Percentiles rank a stretch among this genome's conserved stretches.
These are phyloP conservation scores for Microtus californicus DNA, from an alignment of 2,797 vertebrate species.

Conservation along the genomic window DNA sequence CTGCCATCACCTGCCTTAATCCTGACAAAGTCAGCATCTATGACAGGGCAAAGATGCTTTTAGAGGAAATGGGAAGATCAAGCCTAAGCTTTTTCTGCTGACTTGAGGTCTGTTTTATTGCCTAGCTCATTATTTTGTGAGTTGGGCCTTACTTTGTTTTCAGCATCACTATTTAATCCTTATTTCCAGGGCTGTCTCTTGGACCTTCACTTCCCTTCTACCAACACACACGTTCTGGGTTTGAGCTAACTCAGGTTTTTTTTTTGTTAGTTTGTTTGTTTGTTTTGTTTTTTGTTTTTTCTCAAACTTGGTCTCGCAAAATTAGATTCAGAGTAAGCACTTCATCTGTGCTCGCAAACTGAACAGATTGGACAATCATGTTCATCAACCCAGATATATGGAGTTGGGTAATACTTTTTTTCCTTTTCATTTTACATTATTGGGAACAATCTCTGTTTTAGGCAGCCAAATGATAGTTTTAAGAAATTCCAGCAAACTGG, in stretches of 20 bases:
- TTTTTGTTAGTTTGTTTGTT: no score
- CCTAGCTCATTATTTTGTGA: not conserved
- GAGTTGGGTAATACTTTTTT: not conserved
- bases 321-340: not conserved
- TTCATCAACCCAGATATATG: slow-evolving; percentile 9
- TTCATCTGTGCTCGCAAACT: not conserved
- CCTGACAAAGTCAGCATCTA: not conserved
- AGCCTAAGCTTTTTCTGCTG: not conserved
- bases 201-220: not conserved
- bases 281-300: no score
- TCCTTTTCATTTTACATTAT: slow-evolving; percentile 37
- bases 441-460: slow-evolving; percentile 6
- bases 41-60: not conserved
- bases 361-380: not conserved
- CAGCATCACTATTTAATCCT: not conserved
- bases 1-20: not conserved
- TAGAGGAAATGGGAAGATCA: not conserved
- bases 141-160: not conserved
- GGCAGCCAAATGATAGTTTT: slow-evolving; percentile 50
- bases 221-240: not conserved
- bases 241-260: not conserved
- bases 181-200: not conserved
- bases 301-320: not conserved
- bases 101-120: not conserved
- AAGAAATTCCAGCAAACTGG: slow-evolving; percentile 42